Base-by-base conservation (phyloP, 1,140 invertebrate genomes). In the Heliconius eleuchia region DNA sequence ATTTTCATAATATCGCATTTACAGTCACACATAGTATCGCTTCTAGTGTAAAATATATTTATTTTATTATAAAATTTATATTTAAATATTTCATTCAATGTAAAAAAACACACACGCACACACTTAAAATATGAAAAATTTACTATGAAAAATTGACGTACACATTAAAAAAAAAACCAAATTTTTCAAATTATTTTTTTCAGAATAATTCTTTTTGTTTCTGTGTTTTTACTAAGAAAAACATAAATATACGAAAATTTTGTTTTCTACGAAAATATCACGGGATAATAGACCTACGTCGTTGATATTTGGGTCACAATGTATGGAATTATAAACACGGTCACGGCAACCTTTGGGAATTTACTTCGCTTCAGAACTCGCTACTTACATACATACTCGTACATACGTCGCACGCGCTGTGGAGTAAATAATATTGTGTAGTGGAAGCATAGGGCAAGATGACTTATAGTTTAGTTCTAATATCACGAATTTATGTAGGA, bases 221-320 rank as follows among this genome's bases (percentile, higher is more conserved):
- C 16, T 4, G 42, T 13, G 42, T 46, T 16, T 46, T 46, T 16
- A 16, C 13, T 16, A 1, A 46, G 42, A 46, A 3, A 46, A 46
- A 13, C 16, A 52, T 52, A 23, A 57, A 2, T 6, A 3, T 8
- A 57, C 55, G n/a, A 57, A 11, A 23, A 71, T 13, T 71, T 37
- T 19, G 1, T 34, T n/a, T 57, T 57, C 55, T 23, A 57, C 3
- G n/a, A n/a, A 23, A 57, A 57, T 57, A 23, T n/a, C 55, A 57
- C 18, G 57, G 23, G 19, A 73, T 52, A 50, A 73, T 66, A 78
- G 30, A 55, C 52, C 52, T 73, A n/a, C 16, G 27, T 71, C 27
- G 74, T 8, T 46, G 46, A 77, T 30, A 77, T 78, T 60, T 78
- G 77, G 77, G 77, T 73, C 77, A 73, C 55, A 73, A 60, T 78